Conservation (phyloP, 2,888 invertebrate genomes). For the Listrodromus nycthemerus region DNA sequence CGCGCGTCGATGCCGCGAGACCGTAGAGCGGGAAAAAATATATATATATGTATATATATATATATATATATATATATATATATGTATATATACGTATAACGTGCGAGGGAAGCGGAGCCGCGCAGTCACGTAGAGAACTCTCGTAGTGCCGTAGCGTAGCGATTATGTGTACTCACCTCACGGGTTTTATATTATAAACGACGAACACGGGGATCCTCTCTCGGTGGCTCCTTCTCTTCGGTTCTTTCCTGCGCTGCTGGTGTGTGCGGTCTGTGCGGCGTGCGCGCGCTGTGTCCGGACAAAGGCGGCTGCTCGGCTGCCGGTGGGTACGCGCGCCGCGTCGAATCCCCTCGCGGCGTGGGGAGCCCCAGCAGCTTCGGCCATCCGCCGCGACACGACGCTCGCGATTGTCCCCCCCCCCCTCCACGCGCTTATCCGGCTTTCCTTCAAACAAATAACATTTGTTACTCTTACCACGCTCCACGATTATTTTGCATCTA, state of each 20-base stretch:
- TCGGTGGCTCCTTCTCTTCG: constrained; percentile 54
- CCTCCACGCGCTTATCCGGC: constrained; percentile 11
- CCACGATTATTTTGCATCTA: background rate
- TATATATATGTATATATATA: background rate
- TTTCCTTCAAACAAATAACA: background rate
- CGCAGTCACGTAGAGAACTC: constrained; percentile 38
- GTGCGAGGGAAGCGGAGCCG: constrained; percentile 4
- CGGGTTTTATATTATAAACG: constrained; percentile 6
- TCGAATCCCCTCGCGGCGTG: constrained; percentile 25
- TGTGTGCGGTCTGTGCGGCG: constrained; percentile 59
- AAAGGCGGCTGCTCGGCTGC: constrained; percentile 57
- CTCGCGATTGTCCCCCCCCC: background rate
- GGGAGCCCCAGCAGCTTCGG: background rate
- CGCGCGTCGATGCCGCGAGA: constrained; percentile 7
- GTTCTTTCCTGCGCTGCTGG: constrained; percentile 54
- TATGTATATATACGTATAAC: no score
- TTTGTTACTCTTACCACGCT: background rate
- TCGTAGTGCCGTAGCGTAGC: constrained; percentile 8
- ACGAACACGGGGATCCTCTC: constrained; percentile 40
- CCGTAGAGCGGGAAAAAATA: constrained; percentile 15
- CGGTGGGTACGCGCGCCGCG: constrained; percentile 33
- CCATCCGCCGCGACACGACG: background rate
- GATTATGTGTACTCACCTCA: background rate
- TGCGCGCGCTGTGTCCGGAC: constrained; percentile 66
- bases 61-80: no score